Evolutionary conservation across 2,888 invertebrate species (phyloP), one percentile per base, ranked within the genome.

Genomic region (Synergus japonicus): DNA sequence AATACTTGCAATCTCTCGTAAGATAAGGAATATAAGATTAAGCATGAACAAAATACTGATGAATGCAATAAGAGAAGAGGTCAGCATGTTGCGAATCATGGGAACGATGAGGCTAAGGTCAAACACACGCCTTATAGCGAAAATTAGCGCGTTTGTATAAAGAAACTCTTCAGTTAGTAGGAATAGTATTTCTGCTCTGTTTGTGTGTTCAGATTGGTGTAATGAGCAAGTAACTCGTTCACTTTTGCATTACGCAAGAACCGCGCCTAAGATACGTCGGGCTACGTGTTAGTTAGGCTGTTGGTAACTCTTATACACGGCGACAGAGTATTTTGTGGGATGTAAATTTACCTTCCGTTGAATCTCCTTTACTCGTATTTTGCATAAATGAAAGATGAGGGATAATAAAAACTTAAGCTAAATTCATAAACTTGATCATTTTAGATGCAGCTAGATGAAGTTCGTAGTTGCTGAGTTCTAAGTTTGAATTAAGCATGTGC

Each of bases 171-270:
- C 41, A 54, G 54, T 54, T 73, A 37, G 73, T 73, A 37, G 37
- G 73, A 73, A 54, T 73, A 41, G 73, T 37, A 49, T 73, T 73
- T 54, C 73, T 73, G 9, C 5, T 46, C 15, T 46, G 18, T 46
- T 69, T 46, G 13, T 49, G 54, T 67, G 13, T 46, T 65, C 58
- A 78, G 37, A 60, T 60, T 80, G 77, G 87, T 85, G 86, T 87
- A 87, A 88, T 87, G 86, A 88, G 84, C 87, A 85, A 87, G 87
- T 87, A 86, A 87, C 87, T 84, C 83, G 88, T 88, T 84, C 84
- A 86, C 82, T 86, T 82, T 83, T 83, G 80, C 80, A 81, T 83
- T 85, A 83, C 83, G 85, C 83, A 85, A 85, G 85, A 85, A 83
- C 85, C 85, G 83, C 83, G 85, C 85, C 85, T 83, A 79, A 77